These are phyloP conservation scores for Apteryx mantelli DNA, from an alignment of 2,113 vertebrate species.

Conservation along the genomic window DNA sequence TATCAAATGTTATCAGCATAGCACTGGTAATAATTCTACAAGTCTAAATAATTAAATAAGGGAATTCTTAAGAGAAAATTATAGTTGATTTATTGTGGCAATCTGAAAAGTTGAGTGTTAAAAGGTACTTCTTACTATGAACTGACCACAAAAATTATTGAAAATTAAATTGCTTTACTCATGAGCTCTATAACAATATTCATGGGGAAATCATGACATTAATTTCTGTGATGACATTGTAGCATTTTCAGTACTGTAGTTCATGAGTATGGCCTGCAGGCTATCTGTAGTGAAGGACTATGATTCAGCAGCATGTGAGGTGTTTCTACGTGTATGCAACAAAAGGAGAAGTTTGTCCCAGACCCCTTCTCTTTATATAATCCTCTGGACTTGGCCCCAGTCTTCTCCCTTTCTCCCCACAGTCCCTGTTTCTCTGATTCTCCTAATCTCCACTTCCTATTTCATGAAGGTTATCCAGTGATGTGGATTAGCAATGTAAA, in stretches of 20 bases:
- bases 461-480: background rate
- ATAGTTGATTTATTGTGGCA: background rate
- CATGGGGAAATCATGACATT: background rate
- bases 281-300: background rate
- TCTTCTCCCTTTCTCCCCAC: background rate
- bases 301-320: background rate
- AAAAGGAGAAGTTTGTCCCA: background rate
- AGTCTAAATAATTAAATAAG: slow-evolving; percentile 11
- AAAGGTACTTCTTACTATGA: background rate
- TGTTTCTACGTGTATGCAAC: background rate
- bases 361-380: background rate
- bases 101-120: background rate
- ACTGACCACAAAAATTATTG: background rate
- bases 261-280: background rate
- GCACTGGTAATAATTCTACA: background rate
- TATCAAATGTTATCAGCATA: background rate
- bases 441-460: background rate
- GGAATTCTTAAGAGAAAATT: background rate
- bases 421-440: background rate
- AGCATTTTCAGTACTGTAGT: background rate
- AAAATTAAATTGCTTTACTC: background rate
- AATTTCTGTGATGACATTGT: background rate
- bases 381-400: background rate
- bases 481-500: background rate
- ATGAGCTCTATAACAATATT: background rate